These are phyloP conservation scores for Dicerorhinus sumatrensis DNA, from an alignment of 2,113 vertebrate genomes.

Conservation along the genomic window DNA sequence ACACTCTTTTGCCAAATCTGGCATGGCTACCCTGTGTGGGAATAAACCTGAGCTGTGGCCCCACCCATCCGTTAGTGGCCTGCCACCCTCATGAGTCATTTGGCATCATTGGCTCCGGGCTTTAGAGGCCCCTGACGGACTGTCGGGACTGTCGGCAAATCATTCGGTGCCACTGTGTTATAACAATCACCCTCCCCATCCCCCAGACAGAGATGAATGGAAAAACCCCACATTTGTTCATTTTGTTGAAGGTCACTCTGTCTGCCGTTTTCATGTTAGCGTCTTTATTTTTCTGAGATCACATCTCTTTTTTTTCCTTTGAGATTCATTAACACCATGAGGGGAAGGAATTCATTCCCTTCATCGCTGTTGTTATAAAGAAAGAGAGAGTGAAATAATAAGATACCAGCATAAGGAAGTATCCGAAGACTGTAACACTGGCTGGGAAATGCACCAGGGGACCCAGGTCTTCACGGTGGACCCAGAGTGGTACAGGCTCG, in stretches of 20 bases:
- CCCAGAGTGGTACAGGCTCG: not conserved
- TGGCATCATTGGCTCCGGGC: not conserved
- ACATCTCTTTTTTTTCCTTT: not conserved
- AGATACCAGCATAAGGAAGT: not conserved
- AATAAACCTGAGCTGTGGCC: not conserved
- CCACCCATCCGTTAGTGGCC: not conserved
- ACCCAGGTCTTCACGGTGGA: not conserved
- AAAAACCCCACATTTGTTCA: conserved; percentile 33
- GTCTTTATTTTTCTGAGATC: conserved; percentile 61
- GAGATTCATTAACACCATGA: conserved; percentile 43
- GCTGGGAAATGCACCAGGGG: not conserved
- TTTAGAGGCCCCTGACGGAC: not conserved
- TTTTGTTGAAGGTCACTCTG: conserved; percentile 26
- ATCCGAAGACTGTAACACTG: not conserved
- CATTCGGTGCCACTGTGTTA: not conserved
- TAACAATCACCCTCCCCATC: not conserved
- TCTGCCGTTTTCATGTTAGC: conserved; percentile 35
- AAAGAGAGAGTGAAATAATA: not conserved
- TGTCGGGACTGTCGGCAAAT: not conserved
- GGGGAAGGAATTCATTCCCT: conserved; percentile 13
- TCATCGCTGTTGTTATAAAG: not conserved
- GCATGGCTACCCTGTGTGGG: not conserved
- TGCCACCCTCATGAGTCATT: not conserved
- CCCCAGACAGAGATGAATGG: not conserved
- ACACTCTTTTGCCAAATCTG: not conserved